A percentile compares a stretch with the other conserved stretches of the same genome.
Evolutionary conservation across 2,888 invertebrate species (phyloP).

Genomic region (Lochmaea crataegi): DNA sequence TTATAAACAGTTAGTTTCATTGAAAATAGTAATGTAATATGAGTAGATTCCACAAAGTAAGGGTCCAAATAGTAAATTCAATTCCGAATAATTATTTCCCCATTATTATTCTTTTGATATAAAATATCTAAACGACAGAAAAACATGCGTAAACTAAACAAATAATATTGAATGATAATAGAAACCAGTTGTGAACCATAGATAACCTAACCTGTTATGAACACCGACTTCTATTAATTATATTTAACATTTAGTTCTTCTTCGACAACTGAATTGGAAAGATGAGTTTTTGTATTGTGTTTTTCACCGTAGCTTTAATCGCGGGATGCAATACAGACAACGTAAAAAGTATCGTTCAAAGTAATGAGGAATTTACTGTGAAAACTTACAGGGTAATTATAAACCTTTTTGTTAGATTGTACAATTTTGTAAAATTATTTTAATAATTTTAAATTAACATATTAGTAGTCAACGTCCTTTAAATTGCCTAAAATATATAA

Average conservation of each 20-base stretch:
- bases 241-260: background rate
- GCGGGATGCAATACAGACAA: background rate
- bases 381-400: conserved; percentile 3
- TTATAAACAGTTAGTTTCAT: no score
- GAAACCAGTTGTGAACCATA: background rate
- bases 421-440: background rate
- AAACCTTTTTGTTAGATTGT: background rate
- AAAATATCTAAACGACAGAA: background rate
- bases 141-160: background rate
- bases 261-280: background rate
- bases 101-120: background rate
- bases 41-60: no score
- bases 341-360: background rate
- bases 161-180: background rate
- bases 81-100: background rate
- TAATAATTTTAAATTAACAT: no score
- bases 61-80: no score
- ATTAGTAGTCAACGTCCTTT: no score
- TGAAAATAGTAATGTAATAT: no score
- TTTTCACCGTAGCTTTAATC: background rate
- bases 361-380: conserved; percentile 2
- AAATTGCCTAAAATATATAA: no score
- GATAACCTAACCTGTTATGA: background rate
- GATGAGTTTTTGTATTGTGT: background rate
- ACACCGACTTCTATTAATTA: background rate